Conservation (phyloP, 2,113 vertebrate genomes). For the Mustela lutreola region DNA sequence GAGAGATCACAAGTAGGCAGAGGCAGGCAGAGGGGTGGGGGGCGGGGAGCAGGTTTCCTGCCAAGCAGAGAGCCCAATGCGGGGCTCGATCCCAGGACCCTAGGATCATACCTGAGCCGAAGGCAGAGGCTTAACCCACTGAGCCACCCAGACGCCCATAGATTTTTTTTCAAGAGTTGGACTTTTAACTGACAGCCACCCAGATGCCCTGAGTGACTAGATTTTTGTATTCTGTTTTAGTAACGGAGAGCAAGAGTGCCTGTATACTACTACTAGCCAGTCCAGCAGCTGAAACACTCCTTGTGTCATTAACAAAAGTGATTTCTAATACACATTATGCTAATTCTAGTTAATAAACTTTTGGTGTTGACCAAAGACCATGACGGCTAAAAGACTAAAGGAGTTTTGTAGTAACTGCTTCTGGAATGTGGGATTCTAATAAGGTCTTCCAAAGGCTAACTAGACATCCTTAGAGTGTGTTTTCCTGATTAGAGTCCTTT, state of each 20-base stretch:
- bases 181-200: not conserved
- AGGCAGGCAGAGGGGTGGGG: too few relatives aligned
- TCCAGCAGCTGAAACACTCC: not conserved
- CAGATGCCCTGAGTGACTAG: not conserved
- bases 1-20: too few relatives aligned
- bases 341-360: not conserved
- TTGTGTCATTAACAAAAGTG: not conserved
- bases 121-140: too few relatives aligned
- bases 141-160: not conserved
- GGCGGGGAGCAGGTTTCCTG: too few relatives aligned
- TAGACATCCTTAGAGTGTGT: not conserved
- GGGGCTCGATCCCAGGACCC: not conserved
- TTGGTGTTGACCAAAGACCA: not conserved
- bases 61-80: too few relatives aligned
- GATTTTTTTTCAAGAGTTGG: not conserved
- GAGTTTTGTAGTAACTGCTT: not conserved
- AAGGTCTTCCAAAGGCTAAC: not conserved
- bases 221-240: not conserved
- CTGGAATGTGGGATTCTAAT: not conserved
- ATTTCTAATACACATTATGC: not conserved
- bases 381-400: not conserved
- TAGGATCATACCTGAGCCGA: not conserved
- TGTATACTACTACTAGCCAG: not conserved
- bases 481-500: conserved; percentile 21
- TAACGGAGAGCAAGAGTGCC: not conserved